These are phyloP conservation scores for Sylvietta virens DNA, from an alignment of 2,113 vertebrate species.

Conservation along the genomic window DNA sequence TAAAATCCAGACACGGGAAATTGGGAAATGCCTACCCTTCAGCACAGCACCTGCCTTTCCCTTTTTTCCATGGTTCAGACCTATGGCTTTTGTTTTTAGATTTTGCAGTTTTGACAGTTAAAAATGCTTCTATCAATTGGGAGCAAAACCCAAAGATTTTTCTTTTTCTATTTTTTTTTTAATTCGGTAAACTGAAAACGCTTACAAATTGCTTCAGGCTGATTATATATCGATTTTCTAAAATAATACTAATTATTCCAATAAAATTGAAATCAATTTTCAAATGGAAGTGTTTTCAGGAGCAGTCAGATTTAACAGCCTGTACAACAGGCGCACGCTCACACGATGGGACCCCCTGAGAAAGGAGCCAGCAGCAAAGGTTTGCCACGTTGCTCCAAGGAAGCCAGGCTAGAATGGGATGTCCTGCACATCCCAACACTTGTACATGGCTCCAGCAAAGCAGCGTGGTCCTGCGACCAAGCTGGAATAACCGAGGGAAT, in stretches of 20 bases:
- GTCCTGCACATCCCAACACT: not conserved
- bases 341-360: accelerated
- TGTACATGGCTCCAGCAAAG: not conserved
- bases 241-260: constrained; percentile 43
- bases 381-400: accelerated
- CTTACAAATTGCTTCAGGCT: not conserved
- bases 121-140: not conserved
- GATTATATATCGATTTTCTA: constrained; percentile 21
- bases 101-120: not conserved
- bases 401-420: not conserved
- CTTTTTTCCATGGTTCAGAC: not conserved
- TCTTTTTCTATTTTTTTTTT: not conserved
- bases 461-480: accelerated
- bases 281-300: not conserved
- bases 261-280: constrained; percentile 34
- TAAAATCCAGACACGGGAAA: not conserved
- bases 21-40: not conserved
- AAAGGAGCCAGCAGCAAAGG: not conserved
- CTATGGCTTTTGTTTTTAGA: not conserved
- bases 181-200: not conserved
- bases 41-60: not conserved
- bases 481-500: not conserved
- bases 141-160: not conserved
- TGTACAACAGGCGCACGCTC: accelerated
- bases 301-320: not conserved